These are phyloP conservation scores for Laspeyria flexula DNA, from an alignment of 2,888 invertebrate genomes.

Conservation along the genomic window DNA sequence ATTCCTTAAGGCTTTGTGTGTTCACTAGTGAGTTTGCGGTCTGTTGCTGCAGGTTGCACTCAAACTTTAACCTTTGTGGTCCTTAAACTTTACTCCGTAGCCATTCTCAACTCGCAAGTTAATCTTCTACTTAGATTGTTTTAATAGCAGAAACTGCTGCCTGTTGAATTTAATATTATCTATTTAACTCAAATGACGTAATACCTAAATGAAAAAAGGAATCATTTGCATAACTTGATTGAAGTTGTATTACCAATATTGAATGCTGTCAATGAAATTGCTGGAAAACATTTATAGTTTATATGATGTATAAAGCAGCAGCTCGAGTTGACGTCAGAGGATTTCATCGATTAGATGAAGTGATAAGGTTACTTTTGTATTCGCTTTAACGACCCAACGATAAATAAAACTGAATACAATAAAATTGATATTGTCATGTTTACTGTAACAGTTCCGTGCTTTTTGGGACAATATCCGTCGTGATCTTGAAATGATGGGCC, in stretches of 20 bases:
- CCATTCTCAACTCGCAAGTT: conserved; percentile 58
- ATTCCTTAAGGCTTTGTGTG: conserved; percentile 61
- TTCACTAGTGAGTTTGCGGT: conserved; percentile 55
- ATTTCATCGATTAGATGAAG: conserved; percentile 43
- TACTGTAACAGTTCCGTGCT: conserved; percentile 30
- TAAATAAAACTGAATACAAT: conserved; percentile 23
- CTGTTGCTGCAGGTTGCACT: conserved; percentile 58
- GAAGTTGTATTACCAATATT: conserved; percentile 14
- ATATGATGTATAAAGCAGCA: conserved; percentile 12
- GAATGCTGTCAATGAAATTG: conserved; percentile 18
- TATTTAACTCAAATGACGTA: conserved; percentile 26
- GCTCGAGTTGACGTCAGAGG: conserved; percentile 31
- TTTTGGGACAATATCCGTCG: conserved; percentile 26
- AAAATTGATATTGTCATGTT: conserved; percentile 16
- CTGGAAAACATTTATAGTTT: conserved; percentile 28
- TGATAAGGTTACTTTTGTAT: conserved; percentile 34
- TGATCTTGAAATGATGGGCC: conserved; percentile 45
- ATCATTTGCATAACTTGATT: conserved; percentile 39
- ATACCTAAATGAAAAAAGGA: conserved; percentile 14
- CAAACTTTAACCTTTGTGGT: conserved; percentile 67
- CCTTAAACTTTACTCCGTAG: conserved; percentile 62
- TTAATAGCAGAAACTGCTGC: conserved; percentile 52
- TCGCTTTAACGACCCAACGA: conserved; percentile 21
- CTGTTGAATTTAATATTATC: conserved; percentile 51
- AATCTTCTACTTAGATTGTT: conserved; percentile 60